phyloP scores from a whole-genome alignment of 2,113 vertebrate genomes.

The Lampris incognitus region DNA sequence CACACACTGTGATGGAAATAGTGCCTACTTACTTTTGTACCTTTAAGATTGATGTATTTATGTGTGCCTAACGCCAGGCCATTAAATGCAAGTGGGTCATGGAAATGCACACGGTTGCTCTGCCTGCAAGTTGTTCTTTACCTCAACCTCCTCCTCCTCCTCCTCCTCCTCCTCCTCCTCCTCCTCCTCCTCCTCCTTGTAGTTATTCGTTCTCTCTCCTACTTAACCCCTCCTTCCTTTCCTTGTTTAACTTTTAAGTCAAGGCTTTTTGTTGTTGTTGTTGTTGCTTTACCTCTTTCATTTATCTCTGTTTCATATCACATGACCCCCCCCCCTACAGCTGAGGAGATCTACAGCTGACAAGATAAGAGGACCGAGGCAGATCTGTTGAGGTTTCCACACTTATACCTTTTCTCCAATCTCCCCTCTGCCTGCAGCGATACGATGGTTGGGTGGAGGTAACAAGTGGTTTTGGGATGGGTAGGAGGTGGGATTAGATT shows the following conservation, averaged over 20 bases:
- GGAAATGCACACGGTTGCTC: slow-evolving; percentile 25
- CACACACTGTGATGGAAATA: not conserved
- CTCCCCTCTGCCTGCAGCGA: slow-evolving; percentile 11
- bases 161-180: not conserved
- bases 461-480: slow-evolving; percentile 14
- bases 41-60: not conserved
- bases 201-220: not conserved
- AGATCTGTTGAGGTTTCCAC: slow-evolving; percentile 16
- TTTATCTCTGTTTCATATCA: not conserved
- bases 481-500: not conserved
- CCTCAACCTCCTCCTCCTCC: not conserved
- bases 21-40: not conserved
- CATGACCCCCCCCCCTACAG: not conserved
- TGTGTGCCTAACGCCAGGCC: slow-evolving; percentile 1
- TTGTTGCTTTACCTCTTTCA: not conserved
- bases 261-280: not conserved
- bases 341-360: slow-evolving; percentile 21
- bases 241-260: not conserved
- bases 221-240: slow-evolving; percentile 8
- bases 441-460: not conserved
- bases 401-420: slow-evolving; percentile 18
- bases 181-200: not conserved
- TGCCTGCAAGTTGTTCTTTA: slow-evolving; percentile 9
- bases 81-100: slow-evolving; percentile 26
- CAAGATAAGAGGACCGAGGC: slow-evolving; percentile 15